A percentile compares a stretch with the other conserved stretches of the same genome.
Evolutionary conservation across 2,797 vertebrate genomes (phyloP).

Genomic region (Astyanax mexicanus): DNA sequence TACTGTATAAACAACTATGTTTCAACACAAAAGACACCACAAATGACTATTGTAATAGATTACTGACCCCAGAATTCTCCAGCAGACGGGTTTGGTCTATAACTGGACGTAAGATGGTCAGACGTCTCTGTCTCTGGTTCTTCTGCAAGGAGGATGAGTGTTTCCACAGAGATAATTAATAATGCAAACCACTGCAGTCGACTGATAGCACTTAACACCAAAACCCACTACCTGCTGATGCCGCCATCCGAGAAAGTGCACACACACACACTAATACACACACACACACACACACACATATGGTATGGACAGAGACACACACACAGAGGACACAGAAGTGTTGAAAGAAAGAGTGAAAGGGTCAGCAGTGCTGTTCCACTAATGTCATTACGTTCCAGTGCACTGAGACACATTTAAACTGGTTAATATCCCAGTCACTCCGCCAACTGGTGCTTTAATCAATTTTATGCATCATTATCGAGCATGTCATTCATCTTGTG

Average conservation of each 20-base stretch:
- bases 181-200: constrained; percentile 59
- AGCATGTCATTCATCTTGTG: neutral
- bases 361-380: constrained; percentile 5
- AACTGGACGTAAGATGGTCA: constrained; percentile 2
- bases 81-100: constrained; percentile 18
- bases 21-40: too few relatives aligned
- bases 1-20: too few relatives aligned
- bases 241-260: constrained; percentile 47
- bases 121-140: neutral
- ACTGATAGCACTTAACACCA: constrained; percentile 60
- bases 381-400: neutral
- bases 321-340: constrained; percentile 13
- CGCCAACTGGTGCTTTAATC: neutral
- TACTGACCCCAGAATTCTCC: neutral
- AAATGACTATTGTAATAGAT: too few relatives aligned
- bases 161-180: constrained; percentile 55
- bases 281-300: neutral
- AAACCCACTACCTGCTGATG: constrained; percentile 43
- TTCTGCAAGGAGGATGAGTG: constrained; percentile 29
- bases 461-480: constrained; percentile 11
- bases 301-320: constrained; percentile 4
- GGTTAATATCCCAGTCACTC: constrained; percentile 1
- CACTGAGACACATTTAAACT: neutral
- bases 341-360: neutral
- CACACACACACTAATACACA: constrained; percentile 13